These are phyloP conservation scores for Itoplectis maculator DNA, from an alignment of 2,888 invertebrate species.

Conservation along the genomic window DNA sequence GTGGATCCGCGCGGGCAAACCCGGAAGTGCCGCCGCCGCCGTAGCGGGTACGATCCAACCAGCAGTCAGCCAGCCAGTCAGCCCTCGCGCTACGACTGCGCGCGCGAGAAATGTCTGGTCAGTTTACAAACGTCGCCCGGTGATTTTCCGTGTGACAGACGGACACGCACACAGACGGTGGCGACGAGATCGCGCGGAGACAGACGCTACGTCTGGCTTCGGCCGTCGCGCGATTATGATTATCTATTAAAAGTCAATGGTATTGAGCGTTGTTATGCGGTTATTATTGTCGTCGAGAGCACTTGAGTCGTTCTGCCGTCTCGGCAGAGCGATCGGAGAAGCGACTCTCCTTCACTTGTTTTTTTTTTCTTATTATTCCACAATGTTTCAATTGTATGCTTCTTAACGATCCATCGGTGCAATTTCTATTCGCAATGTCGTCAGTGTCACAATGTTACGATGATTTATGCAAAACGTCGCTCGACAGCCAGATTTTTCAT, in stretches of 20 bases:
- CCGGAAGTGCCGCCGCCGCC: slow-evolving; percentile 42
- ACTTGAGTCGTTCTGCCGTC: neutral
- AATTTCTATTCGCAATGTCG: no score
- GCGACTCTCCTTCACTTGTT: neutral
- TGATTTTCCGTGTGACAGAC: slow-evolving; percentile 50
- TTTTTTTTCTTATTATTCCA: neutral
- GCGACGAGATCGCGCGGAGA: neutral
- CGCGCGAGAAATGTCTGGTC: neutral
- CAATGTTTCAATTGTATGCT: neutral
- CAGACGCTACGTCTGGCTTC: neutral
- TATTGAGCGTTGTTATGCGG: neutral
- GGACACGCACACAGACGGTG: no score
- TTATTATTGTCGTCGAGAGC: slow-evolving; percentile 18
- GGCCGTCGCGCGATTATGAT: slow-evolving; percentile 1
- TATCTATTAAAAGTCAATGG: slow-evolving; percentile 35
- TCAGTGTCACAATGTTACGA: no score
- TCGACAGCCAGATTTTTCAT: no score
- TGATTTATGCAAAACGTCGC: no score
- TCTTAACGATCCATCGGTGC: no score
- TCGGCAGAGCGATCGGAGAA: neutral
- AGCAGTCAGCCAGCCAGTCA: no score
- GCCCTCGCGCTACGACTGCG: no score
- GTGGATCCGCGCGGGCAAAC: slow-evolving; percentile 33
- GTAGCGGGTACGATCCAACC: no score
- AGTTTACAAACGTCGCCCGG: neutral